phyloP scores from a whole-genome alignment of 2,797 vertebrate genomes.

The Lithobates sylvaticus region DNA sequence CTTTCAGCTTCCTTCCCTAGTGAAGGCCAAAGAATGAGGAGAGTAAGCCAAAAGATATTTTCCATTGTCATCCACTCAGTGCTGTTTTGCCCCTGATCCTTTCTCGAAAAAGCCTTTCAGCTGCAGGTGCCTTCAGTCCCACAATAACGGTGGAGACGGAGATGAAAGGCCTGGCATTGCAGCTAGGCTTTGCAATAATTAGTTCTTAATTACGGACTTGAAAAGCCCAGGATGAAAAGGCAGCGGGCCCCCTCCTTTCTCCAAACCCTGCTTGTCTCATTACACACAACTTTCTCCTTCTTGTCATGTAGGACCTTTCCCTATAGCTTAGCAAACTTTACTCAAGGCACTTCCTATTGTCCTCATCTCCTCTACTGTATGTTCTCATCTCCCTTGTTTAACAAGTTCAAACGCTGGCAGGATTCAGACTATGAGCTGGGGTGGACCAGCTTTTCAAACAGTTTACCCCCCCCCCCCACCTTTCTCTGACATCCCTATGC shows the following conservation, averaged over 20 bases:
- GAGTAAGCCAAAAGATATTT: slow-evolving; percentile 45
- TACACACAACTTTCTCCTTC: slow-evolving; percentile 71
- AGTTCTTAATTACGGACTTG: slow-evolving; percentile 67
- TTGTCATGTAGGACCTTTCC: slow-evolving; percentile 78
- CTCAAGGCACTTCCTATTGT: slow-evolving; percentile 69
- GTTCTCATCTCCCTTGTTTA: slow-evolving; percentile 74
- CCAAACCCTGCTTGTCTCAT: slow-evolving; percentile 69
- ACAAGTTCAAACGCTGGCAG: slow-evolving; percentile 72
- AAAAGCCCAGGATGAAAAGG: slow-evolving; percentile 72
- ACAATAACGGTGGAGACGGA: not conserved
- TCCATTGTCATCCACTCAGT: slow-evolving; percentile 40
- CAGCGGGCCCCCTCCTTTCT: slow-evolving; percentile 54
- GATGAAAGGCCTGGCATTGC: slow-evolving; percentile 62
- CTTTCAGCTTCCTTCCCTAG: slow-evolving; percentile 32
- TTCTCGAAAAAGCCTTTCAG: slow-evolving; percentile 37
- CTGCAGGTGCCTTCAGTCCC: slow-evolving; percentile 33
- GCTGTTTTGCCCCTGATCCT: slow-evolving; percentile 27
- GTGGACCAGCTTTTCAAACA: slow-evolving; percentile 72
- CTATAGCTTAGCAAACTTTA: slow-evolving; percentile 82
- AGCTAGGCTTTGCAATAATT: slow-evolving; percentile 59
- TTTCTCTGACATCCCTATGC: slow-evolving; percentile 75
- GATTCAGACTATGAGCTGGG: slow-evolving; percentile 69
- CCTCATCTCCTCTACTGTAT: slow-evolving; percentile 60
- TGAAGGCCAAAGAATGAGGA: slow-evolving; percentile 17
- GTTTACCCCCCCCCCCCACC: slow-evolving; percentile 52